A percentile compares a stretch with the other conserved stretches of the same genome.
phyloP scores from a whole-genome alignment of 2,797 vertebrate genomes.

The Eulemur albifrons region DNA sequence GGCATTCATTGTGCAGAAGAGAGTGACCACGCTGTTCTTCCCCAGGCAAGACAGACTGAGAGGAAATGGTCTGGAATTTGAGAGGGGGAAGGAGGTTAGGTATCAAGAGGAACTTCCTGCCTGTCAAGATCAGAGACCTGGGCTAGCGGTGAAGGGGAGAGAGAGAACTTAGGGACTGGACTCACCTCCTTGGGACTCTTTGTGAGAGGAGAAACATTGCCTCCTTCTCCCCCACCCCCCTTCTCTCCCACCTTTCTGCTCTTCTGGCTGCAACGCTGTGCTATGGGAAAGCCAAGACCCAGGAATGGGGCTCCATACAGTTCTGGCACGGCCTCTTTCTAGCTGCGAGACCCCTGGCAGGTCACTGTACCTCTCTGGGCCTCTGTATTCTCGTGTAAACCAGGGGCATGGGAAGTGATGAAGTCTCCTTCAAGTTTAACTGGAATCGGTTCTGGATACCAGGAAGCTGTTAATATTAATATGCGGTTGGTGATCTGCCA shows the following conservation, averaged over 20 bases:
- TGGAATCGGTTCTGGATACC: not conserved
- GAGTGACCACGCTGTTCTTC: slow-evolving; percentile 30
- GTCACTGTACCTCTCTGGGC: not conserved
- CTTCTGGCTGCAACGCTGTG: not conserved
- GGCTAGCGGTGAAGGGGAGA: not conserved
- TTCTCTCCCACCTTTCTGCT: not conserved
- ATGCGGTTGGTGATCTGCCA: not conserved
- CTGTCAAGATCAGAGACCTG: not conserved
- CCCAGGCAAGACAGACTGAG: not conserved
- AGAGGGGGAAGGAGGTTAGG: slow-evolving; percentile 16
- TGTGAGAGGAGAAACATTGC: not conserved
- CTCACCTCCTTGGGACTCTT: not conserved
- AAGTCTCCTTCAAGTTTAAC: not conserved
- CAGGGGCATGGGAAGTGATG: not conserved
- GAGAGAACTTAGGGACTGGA: not conserved
- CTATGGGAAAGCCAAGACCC: not conserved
- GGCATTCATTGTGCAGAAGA: slow-evolving; percentile 70
- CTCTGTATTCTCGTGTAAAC: not conserved
- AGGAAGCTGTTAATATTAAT: not conserved
- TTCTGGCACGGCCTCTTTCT: not conserved
- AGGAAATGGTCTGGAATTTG: slow-evolving; percentile 42
- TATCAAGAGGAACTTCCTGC: slow-evolving; percentile 50
- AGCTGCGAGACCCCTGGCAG: not conserved
- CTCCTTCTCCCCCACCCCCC: not conserved
- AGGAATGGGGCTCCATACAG: not conserved